Evolutionary conservation across 2,888 invertebrate genomes (phyloP).

Genomic region (Drymonia ruficornis): DNA sequence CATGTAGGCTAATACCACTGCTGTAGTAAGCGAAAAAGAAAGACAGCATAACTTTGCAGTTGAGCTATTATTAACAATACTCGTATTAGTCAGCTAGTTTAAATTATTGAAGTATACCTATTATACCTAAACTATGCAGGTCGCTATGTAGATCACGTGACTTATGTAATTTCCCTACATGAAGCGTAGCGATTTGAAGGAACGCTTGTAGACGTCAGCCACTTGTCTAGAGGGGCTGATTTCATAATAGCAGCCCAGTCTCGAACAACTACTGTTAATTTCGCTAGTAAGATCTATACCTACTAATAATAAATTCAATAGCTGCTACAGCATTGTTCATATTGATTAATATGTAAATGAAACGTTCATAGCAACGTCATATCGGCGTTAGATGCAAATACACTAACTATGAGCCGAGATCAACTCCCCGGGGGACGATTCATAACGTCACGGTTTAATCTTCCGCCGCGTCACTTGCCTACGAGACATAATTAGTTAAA

Average conservation of each 20-base stretch:
- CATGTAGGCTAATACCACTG: slow-evolving; percentile 55
- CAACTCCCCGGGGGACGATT: slow-evolving; percentile 1
- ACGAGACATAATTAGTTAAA: slow-evolving; percentile 27
- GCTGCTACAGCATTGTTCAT: too few species aligned
- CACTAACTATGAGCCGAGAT: not conserved
- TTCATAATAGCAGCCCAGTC: too few species aligned
- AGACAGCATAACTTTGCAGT: slow-evolving; percentile 25
- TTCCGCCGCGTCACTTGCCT: slow-evolving; percentile 19
- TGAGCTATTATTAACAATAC: slow-evolving; percentile 26
- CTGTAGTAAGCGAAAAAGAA: slow-evolving; percentile 18
- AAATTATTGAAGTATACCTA: slow-evolving; percentile 18
- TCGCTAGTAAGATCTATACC: not conserved
- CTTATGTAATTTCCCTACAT: too few species aligned
- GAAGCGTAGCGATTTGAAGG: too few species aligned
- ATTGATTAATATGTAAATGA: not conserved
- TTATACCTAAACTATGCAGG: too few species aligned
- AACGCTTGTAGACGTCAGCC: too few species aligned
- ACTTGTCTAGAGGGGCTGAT: too few species aligned
- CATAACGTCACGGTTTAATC: slow-evolving; percentile 20
- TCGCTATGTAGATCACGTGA: too few species aligned
- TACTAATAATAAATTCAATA: too few species aligned
- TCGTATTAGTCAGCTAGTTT: slow-evolving; percentile 13
- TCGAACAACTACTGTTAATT: not conserved
- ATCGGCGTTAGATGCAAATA: slow-evolving; percentile 1
- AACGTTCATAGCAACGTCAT: not conserved